phyloP scores from a whole-genome alignment of 2,113 vertebrate genomes.

The Burhinus bistriatus region DNA sequence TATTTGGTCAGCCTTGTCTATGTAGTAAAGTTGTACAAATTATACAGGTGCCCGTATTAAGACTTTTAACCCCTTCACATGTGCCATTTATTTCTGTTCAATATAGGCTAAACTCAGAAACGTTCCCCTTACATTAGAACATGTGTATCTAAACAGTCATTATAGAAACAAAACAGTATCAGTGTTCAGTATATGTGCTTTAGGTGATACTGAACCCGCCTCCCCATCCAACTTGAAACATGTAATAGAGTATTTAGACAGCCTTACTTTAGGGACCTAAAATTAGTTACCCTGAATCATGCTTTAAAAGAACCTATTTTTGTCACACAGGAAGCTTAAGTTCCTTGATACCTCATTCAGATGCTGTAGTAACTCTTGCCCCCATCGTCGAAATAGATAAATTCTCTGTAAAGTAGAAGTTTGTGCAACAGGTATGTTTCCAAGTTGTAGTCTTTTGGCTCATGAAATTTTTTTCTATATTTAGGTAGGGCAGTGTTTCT shows the following conservation, averaged over 20 bases:
- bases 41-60: background rate
- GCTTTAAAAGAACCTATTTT: conserved; percentile 25
- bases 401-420: background rate
- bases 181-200: background rate
- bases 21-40: background rate
- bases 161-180: background rate
- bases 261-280: conserved; percentile 40
- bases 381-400: background rate
- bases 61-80: background rate
- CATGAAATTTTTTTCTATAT: background rate
- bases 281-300: conserved; percentile 49
- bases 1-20: background rate
- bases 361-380: background rate
- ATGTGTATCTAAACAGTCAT: background rate
- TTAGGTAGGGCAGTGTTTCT: background rate
- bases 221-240: background rate
- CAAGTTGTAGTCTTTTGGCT: background rate
- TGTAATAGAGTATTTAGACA: background rate
- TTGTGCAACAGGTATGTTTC: background rate
- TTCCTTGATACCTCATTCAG: background rate
- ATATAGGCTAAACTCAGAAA: background rate
- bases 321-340: conserved; percentile 14
- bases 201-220: background rate
- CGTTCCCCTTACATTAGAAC: background rate
- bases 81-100: background rate